Evolutionary conservation across 2,797 vertebrate species (phyloP), one percentile per base, ranked within the genome.

Genomic region (Tokudaia tokunoshimensis): DNA sequence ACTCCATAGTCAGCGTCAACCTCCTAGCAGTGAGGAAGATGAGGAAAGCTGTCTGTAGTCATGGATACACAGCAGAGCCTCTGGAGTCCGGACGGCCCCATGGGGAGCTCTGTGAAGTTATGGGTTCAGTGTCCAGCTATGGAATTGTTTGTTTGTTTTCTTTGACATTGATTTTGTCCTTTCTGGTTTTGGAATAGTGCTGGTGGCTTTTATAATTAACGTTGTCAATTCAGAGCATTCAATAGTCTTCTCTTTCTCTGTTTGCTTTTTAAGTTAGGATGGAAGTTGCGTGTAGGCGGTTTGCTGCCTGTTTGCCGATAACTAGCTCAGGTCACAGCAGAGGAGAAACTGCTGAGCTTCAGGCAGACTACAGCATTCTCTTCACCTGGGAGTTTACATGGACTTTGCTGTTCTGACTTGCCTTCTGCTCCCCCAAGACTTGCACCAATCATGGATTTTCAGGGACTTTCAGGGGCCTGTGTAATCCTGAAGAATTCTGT

Each of bases 401-500:
- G 37, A 61, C 37, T 80, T 84, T 34, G n/a, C 55, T 80, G n/a
- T 84, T 94, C 76, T 63, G 70, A 89, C 59, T 44, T 47, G 24
- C 75, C 24, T 59, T 13, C 31, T 10, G 0, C 31, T 72, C 13
- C 61, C 44, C 19, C 83, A 15, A 4, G 26, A 59, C 63, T 37
- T 34, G 44, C 83, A 34, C 72, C 44, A 88, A 44, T 37, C 7
- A 31, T 72, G 81, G 52, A 3, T 81, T 76, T 92, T 37, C 65
- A 70, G 1, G 1, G 84, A 4, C 80, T 61, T 65, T 79, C 41
- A 82, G 74, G 78, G 91, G 55, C 72, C 17, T 44, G 6, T 82
- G 75, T 82, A 67, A 22, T 83, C 87, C 44, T 87, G 50, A 95
- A 6, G 57, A 82, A 96, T 85, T 85, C 50, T 5, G 12, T 52